Evolutionary conservation across 1,140 invertebrate genomes (phyloP).

Genomic region (Drosophila watanabei): DNA sequence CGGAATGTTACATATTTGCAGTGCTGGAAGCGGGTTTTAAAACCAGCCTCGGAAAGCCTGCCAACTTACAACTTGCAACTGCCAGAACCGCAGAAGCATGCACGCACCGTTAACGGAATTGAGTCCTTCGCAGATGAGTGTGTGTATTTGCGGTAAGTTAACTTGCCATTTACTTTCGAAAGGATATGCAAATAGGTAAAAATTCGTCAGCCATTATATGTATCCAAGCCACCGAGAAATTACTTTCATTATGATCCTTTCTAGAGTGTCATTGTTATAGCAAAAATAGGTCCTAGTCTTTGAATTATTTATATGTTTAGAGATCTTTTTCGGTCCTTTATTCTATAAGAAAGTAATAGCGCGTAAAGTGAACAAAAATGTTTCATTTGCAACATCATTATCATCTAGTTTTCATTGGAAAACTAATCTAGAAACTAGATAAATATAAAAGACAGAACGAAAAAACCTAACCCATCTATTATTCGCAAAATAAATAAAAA

Average conservation of each 20-base stretch:
- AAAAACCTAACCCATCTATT: no score
- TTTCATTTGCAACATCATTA: constrained; percentile 41
- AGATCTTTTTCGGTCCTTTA: not conserved
- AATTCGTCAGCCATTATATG: constrained; percentile 65
- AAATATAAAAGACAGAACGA: constrained; percentile 11
- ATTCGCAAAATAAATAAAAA: constrained; percentile 53
- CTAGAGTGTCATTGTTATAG: not conserved
- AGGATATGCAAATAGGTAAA: constrained; percentile 84
- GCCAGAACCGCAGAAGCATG: constrained; percentile 48
- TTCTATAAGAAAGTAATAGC: not conserved
- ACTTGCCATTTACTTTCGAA: constrained; percentile 73
- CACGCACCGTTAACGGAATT: constrained; percentile 24
- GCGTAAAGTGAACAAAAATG: constrained; percentile 7
- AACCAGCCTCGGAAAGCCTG: constrained; percentile 54
- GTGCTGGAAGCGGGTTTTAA: constrained; percentile 68
- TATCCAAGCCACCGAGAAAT: constrained; percentile 2
- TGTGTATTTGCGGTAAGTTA: constrained; percentile 44
- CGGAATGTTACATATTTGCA: constrained; percentile 84
- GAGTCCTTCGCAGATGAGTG: constrained; percentile 8
- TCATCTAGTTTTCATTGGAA: constrained; percentile 63
- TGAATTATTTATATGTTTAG: not conserved
- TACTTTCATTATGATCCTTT: constrained; percentile 1
- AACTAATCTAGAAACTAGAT: constrained; percentile 47
- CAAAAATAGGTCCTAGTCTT: not conserved
- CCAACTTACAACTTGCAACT: constrained; percentile 42